These are phyloP conservation scores for Polyommatus icarus DNA, from an alignment of 2,888 invertebrate species.

Conservation along the genomic window DNA sequence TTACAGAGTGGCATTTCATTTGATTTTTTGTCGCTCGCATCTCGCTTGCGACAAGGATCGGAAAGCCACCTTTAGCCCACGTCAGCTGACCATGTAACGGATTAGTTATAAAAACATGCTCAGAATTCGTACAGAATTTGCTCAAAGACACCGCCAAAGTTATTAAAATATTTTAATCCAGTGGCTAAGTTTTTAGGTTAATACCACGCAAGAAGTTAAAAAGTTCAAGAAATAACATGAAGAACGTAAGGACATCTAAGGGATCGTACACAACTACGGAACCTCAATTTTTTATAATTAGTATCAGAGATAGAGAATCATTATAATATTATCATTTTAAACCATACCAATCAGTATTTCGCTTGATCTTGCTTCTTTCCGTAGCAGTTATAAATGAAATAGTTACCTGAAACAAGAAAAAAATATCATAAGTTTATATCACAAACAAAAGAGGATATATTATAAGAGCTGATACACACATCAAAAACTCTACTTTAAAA, in stretches of 20 bases:
- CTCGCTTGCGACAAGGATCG: too few relatives aligned
- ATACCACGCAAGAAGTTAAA: not conserved
- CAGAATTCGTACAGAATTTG: conserved; percentile 26
- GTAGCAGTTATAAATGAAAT: not conserved
- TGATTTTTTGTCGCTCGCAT: too few relatives aligned
- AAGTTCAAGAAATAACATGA: not conserved
- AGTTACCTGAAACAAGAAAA: conserved; percentile 22
- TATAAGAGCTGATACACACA: not conserved
- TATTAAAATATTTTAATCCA: conserved; percentile 15
- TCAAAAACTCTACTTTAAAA: too few relatives aligned
- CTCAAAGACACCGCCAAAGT: conserved; percentile 16
- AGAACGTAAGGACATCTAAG: not conserved
- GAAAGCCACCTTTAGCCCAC: not conserved
- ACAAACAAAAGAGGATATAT: not conserved
- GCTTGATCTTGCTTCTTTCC: not conserved
- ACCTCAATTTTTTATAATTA: not conserved
- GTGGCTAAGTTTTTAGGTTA: not conserved
- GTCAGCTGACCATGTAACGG: conserved; percentile 1
- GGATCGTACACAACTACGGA: not conserved
- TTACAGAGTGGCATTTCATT: too few relatives aligned
- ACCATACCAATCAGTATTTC: not conserved
- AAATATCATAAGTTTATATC: not conserved
- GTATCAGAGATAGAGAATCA: too few relatives aligned
- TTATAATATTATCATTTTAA: not conserved
- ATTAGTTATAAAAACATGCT: conserved; percentile 30